Base-by-base conservation (phyloP, 2,888 invertebrate species). In the Sphecodes monilicornis region DNA sequence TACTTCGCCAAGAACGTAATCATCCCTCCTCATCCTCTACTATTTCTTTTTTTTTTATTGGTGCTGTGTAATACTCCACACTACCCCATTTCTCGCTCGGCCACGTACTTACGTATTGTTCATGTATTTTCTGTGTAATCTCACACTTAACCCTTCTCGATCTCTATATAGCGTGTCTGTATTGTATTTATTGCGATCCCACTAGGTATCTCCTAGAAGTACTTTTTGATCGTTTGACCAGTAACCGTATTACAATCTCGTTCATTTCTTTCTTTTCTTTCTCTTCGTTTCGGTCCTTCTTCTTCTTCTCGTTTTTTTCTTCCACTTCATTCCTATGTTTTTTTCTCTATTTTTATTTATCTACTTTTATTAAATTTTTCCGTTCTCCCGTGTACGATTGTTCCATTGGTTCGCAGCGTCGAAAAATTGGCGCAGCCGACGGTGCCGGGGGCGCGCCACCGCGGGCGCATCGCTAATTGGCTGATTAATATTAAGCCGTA, bases 401-500 rank as follows among this genome's bases (percentile, higher is more conserved):
- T 57, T 46, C 64, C 46, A 78, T 72, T 64, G 36, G 81, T 73
- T 39, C 71, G 81, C 68, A 32, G 81, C 72, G 77, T 69, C 82
- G 73, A 82, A 73, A n/a, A 18, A 68, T 69, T 54, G 82, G 69
- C 80, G 86, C 73, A 41, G 76, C 78, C 79, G 82, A 83, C 66
- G 73, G 70, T 87, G 81, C 78, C 87, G 78, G 74, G 79, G 80
- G 88, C 82, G 74, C 71, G 72, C 80, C 77, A 73, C 85, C 82
- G 80, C 87, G 86, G 87, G 85, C 85, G 78, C 71, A 73, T 72
- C 78, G 90, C 90, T 92, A 92, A 93, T 92, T 92, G 91, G 89
- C 90, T 92, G 91, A 93, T 93, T 92, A 92, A 92, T 93, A 92
- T 92, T 91, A 90, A 93, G 92, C 88, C 88, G 87, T 91, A 92